Evolutionary conservation across 2,797 vertebrate species (phyloP).

Genomic region (Sciaenops ocellatus): DNA sequence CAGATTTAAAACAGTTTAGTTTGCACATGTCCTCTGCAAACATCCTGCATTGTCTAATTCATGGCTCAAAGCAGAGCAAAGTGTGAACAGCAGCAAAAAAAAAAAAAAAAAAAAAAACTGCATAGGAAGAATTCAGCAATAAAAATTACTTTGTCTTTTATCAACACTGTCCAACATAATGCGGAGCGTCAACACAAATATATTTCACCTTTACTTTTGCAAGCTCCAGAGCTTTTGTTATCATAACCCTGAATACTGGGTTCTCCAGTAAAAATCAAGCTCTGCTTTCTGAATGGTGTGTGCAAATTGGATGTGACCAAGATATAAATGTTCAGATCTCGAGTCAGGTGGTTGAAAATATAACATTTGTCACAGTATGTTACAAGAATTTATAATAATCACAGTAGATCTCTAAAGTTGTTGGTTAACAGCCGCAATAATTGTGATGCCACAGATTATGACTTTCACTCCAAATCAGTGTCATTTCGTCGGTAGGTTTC

Average conservation of each 20-base stretch:
- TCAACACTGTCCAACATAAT: slow-evolving; percentile 27
- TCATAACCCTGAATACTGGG: slow-evolving; percentile 49
- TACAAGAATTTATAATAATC: slow-evolving; percentile 24
- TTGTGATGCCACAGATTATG: slow-evolving; percentile 14
- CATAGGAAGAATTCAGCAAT: slow-evolving; percentile 33
- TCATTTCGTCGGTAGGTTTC: neutral
- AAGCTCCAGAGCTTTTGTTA: slow-evolving; percentile 67
- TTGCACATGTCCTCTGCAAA: slow-evolving; percentile 11
- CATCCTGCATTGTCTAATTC: slow-evolving; percentile 13
- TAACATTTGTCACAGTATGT: slow-evolving; percentile 41
- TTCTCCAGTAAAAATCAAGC: slow-evolving; percentile 43
- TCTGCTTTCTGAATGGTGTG: slow-evolving; percentile 34
- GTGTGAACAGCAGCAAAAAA: slow-evolving; percentile 4
- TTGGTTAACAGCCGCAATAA: neutral
- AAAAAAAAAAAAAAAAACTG: neutral
- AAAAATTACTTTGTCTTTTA: slow-evolving; percentile 47
- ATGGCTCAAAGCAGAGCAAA: slow-evolving; percentile 34
- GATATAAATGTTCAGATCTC: slow-evolving; percentile 24
- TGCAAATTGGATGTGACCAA: slow-evolving; percentile 47
- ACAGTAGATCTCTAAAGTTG: slow-evolving; percentile 37
- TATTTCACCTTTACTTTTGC: slow-evolving; percentile 33
- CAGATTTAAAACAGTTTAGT: slow-evolving; percentile 32
- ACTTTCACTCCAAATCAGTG: slow-evolving; percentile 14
- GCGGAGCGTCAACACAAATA: slow-evolving; percentile 31
- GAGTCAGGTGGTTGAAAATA: slow-evolving; percentile 21